Percentiles rank a stretch among this genome's conserved stretches.
Evolutionary conservation across 2,113 vertebrate species (phyloP).

Genomic region (Verasper variegatus): DNA sequence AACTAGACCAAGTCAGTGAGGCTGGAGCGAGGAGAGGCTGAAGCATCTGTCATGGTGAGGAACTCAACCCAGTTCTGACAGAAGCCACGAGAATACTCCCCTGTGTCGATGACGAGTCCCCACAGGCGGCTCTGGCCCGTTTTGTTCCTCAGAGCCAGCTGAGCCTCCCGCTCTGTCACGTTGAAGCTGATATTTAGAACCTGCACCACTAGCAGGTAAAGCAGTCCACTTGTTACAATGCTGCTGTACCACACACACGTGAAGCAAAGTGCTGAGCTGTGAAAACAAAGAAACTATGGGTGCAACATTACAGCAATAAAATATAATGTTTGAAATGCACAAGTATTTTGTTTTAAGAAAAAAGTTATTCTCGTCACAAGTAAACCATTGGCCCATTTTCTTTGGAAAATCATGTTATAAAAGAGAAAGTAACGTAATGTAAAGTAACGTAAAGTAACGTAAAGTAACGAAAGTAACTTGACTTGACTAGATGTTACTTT

Average conservation of each 20-base stretch:
- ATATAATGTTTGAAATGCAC: neutral
- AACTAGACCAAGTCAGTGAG: conserved; percentile 86
- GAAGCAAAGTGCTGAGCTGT: conserved; percentile 93
- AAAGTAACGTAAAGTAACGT: no score
- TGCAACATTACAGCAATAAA: neutral
- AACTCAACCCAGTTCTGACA: conserved; percentile 93
- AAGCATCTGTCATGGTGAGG: conserved; percentile 82
- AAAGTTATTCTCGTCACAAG: no score
- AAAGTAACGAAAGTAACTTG: no score
- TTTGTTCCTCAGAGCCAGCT: conserved; percentile 90
- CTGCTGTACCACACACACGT: conserved; percentile 97
- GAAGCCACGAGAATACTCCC: conserved; percentile 89
- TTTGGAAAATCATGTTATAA: no score
- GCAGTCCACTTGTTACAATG: conserved; percentile 89
- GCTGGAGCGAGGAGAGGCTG: conserved; percentile 58
- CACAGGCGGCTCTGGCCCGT: conserved; percentile 85
- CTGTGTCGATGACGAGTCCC: conserved; percentile 89
- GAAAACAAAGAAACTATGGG: neutral
- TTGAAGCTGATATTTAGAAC: conserved; percentile 96
- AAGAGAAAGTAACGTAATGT: no score
- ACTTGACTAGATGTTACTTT: no score
- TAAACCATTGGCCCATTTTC: no score
- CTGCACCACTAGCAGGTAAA: conserved; percentile 91
- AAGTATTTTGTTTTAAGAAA: neutral
- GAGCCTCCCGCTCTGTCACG: conserved; percentile 93